Conservation (phyloP, 2,113 vertebrate species). For the Beaufortia kweichowensis region DNA sequence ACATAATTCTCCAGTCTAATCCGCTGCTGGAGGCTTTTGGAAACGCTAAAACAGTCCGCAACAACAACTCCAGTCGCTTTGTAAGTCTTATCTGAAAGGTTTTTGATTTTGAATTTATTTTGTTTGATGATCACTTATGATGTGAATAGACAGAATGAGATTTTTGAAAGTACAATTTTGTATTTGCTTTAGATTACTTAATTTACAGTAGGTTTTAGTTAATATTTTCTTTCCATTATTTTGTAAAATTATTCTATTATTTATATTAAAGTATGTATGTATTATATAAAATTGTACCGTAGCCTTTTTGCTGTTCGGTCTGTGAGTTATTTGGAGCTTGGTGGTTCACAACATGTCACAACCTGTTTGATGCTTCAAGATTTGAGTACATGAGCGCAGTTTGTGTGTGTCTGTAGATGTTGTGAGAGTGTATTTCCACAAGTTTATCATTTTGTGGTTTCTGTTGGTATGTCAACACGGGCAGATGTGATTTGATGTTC, state of each 20-base stretch:
- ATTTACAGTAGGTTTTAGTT: no score
- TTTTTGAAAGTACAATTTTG: not conserved
- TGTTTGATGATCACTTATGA: not conserved
- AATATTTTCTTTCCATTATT: no score
- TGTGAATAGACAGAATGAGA: not conserved
- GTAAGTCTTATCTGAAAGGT: conserved; percentile 74
- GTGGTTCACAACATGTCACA: conserved; percentile 30
- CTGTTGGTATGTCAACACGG: not conserved
- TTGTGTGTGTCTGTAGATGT: conserved; percentile 12
- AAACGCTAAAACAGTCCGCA: conserved; percentile 92
- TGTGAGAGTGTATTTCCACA: conserved; percentile 18
- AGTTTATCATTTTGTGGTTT: not conserved
- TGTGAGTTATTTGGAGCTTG: conserved; percentile 29
- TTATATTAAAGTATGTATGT: no score
- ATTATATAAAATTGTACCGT: no score
- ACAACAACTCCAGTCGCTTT: conserved; percentile 97
- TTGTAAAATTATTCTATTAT: no score
- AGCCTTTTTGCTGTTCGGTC: not conserved
- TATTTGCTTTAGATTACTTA: no score
- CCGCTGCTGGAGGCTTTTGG: conserved; percentile 94
- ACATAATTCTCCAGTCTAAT: conserved; percentile 97
- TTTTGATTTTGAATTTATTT: not conserved
- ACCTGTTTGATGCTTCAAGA: conserved; percentile 20
- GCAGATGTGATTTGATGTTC: not conserved
- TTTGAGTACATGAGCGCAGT: not conserved